Base-by-base conservation (phyloP, 2,113 vertebrate genomes). In the Cephalopterus ornatus region DNA sequence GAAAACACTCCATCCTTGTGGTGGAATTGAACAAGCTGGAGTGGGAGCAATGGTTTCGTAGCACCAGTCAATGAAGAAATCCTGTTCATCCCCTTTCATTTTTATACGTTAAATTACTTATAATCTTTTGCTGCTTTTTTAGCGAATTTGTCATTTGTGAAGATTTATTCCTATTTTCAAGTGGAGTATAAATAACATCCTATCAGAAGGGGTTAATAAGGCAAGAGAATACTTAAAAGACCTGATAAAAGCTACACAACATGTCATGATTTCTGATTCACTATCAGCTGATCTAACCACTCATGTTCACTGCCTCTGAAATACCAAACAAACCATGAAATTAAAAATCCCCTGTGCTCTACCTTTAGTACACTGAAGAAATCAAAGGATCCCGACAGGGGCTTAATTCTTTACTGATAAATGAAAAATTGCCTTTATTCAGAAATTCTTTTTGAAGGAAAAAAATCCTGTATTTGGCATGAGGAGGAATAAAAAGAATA, bases 271-370 rank as follows among this genome's bases (percentile, higher is more conserved):
- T 62, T 62, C 68, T 84, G 44, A 84, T 77, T 72, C 50, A 5
- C 58, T 77, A 50, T 50, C 88, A 63, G 59, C 59, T 90, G 32
- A 88, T 92, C 79, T 88, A 79, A 83, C 49, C 49, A 35, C 32
- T 71, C 24, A 1, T 14, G 46, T 73, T 92, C 82, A 66, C 32
- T 83, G 52, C 62, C n/a, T 93, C 82, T 73, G 22, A 90, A 94
- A 85, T 49, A 85, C 42, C 44, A 94, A 89, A 87, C 52, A 94
- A 93, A 49, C 53, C 59, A 90, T 50, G 23, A 93, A 90, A 96
- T 90, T 90, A 83, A 90, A 95, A 95, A 68, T 66, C 74, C 58
- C 75, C 37, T 68, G 41, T 83, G 37, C 67, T 28, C 46, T 88
- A 73, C 85, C 88, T 95, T 83, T 70, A 83, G 53, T 35, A 71